Conservation (phyloP, 2,888 invertebrate genomes). For the Malacosoma neustria region DNA sequence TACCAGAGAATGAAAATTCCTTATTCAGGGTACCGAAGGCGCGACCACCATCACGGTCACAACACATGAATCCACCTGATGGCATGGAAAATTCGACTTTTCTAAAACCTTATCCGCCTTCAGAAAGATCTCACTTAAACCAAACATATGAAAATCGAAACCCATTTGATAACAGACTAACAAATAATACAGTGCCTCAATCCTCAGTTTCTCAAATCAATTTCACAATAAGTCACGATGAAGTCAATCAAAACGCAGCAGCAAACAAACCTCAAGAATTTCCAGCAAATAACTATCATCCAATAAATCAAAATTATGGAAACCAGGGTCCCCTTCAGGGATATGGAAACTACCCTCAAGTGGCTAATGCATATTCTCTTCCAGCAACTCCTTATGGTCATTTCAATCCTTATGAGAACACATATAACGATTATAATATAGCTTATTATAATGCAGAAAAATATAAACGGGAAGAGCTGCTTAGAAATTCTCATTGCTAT, state of each 20-base stretch:
- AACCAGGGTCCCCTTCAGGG: slow-evolving; percentile 58
- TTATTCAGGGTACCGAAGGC: slow-evolving; percentile 79
- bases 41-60: slow-evolving; percentile 76
- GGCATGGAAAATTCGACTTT: slow-evolving; percentile 71
- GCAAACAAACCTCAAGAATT: slow-evolving; percentile 51
- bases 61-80: slow-evolving; percentile 65
- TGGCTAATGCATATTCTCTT: slow-evolving; percentile 59
- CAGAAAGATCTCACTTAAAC: slow-evolving; percentile 53
- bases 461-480: slow-evolving; percentile 66
- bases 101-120: slow-evolving; percentile 77
- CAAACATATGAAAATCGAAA: slow-evolving; percentile 62
- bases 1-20: slow-evolving; percentile 61
- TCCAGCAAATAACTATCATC: slow-evolving; percentile 53
- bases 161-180: slow-evolving; percentile 49
- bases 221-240: slow-evolving; percentile 61
- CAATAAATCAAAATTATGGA: slow-evolving; percentile 52
- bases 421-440: slow-evolving; percentile 66
- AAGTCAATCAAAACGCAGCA: slow-evolving; percentile 37
- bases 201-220: slow-evolving; percentile 44
- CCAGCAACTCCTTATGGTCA: slow-evolving; percentile 64
- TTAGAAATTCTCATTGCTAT: slow-evolving; percentile 68
- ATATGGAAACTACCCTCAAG: slow-evolving; percentile 65
- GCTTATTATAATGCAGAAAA: slow-evolving; percentile 72
- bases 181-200: slow-evolving; percentile 31
- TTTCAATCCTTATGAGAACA: slow-evolving; percentile 68